A percentile compares a stretch with the other conserved stretches of the same genome.
These are phyloP conservation scores for Malacoraja senta DNA, from an alignment of 2,797 vertebrate genomes.

Conservation along the genomic window DNA sequence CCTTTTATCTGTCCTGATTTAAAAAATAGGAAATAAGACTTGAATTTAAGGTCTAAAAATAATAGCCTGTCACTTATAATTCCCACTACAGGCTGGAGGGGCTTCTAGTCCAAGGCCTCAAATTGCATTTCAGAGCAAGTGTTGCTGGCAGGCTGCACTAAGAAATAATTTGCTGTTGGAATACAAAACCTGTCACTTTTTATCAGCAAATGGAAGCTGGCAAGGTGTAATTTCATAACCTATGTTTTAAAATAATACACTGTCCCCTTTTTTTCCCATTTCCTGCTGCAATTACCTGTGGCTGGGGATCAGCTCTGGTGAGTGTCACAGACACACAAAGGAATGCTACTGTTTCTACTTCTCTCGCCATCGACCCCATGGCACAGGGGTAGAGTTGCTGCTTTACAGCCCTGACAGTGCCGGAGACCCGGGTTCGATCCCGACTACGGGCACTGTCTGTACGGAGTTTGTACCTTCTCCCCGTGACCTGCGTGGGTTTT, in stretches of 20 bases:
- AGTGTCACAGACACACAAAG: background rate
- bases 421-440: no score
- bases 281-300: constrained; percentile 9
- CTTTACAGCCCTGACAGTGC: no score
- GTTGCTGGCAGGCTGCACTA: constrained; percentile 23
- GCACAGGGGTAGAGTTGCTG: no score
- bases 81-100: background rate
- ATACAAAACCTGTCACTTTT: constrained; percentile 35
- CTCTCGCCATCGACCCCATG: background rate
- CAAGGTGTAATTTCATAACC: constrained; percentile 36
- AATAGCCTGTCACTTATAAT: constrained; percentile 21
- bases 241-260: constrained; percentile 34
- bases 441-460: no score
- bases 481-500: no score
- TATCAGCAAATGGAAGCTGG: constrained; percentile 15
- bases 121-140: constrained; percentile 29
- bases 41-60: constrained; percentile 18
- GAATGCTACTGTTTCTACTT: background rate
- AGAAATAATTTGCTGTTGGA: constrained; percentile 23
- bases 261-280: background rate
- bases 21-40: constrained; percentile 59
- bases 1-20: constrained; percentile 38
- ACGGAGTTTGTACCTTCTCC: no score
- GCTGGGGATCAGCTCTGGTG: background rate
- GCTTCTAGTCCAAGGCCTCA: background rate